Evolutionary conservation across 2,888 invertebrate genomes (phyloP), one percentile per base, ranked within the genome.

Genomic region (Amiota minor): DNA sequence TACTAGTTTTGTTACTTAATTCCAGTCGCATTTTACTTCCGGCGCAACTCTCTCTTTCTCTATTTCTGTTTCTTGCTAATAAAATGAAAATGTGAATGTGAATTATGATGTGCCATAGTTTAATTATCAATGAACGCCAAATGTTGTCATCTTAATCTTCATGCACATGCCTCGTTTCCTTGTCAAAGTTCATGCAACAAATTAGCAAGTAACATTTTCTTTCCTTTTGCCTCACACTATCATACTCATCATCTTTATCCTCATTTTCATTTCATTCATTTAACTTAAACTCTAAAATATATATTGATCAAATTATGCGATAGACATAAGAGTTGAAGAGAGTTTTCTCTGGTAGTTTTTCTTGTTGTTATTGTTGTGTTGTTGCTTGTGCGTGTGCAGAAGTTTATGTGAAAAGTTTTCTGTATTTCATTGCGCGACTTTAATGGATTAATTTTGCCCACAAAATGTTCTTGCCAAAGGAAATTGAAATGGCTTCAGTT

Each of bases 401-500:
- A 78, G 73, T 80, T 83, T 83, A 83, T 83, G 83, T 75, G 86
- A 84, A 85, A 83, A 83, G 69, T 83, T 85, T 85, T 74, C 77
- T 77, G 79, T 78, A 78, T 76, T 83, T 80, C 77, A 81, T 78
- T 81, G 72, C 75, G 71, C 81, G 83, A 85, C 84, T 83, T 83
- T 78, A 83, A 85, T 85, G 84, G 84, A 84, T 83, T 85, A 83
- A 84, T 83, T 83, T 81, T 76, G 74, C 76, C 77, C 82, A 35
- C 35, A 35, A 35, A 84, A 77, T 76, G 81, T 82, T 83, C 80
- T 78, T 80, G 75, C 72, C 64, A 76, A 74, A 76, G 83, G 84
- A 85, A 83, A 83, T 83, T 82, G 84, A 83, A 83, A 85, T 80
- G 76, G 77, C 59, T 12, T n/a, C n/a, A n/a, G 53, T 50, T n/a